Evolutionary conservation across 2,113 vertebrate genomes (phyloP), one percentile per base, ranked within the genome.

Genomic region (Ceyx cyanopectus): DNA sequence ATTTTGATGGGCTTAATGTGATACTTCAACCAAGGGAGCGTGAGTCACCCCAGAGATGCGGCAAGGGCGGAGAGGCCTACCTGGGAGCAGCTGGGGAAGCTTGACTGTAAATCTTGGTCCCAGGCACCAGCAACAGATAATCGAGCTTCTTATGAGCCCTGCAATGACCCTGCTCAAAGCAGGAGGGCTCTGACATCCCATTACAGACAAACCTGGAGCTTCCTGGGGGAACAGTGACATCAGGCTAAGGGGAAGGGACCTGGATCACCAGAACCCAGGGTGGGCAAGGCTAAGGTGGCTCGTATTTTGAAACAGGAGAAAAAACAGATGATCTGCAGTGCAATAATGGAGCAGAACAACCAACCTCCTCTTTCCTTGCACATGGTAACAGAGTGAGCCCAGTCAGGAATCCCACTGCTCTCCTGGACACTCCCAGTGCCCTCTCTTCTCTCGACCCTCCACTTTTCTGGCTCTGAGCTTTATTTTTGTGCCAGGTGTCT

Each of bases 291-390:
- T 85, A 92, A 89, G 74, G 40, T 40, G 30, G 91, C 72, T 34
- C 61, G 34, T 68, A 53, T 30, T 87, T 74, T 37, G 50, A 76
- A 87, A 82, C 30, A 83, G 87, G 79, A 13, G 68, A 63, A 87
- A 82, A 87, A 92, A 2, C 63, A 75, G 60, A 75, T 11, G 24
- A 94, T 94, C 90, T 80, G 68, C 48, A n/a, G 78, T 75, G 87
- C 80, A 82, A 92, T 92, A 88, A 95, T 15, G 8, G 70, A 96
- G 89, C 27, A 85, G 92, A 97, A 93, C 34, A 96, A 94, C 62
- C 41, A 92, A 95, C 22, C 48, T 50, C 48, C 48, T 50, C 21
- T 22, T 50, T 50, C 48, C 48, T 50, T 2, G 2, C 69, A 67
- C 23, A 21, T 1, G 24, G 61, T 8, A 60, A 48, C 65, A 56